Conservation (phyloP, 1,140 invertebrate species). For the Aradophagus sp. region DNA sequence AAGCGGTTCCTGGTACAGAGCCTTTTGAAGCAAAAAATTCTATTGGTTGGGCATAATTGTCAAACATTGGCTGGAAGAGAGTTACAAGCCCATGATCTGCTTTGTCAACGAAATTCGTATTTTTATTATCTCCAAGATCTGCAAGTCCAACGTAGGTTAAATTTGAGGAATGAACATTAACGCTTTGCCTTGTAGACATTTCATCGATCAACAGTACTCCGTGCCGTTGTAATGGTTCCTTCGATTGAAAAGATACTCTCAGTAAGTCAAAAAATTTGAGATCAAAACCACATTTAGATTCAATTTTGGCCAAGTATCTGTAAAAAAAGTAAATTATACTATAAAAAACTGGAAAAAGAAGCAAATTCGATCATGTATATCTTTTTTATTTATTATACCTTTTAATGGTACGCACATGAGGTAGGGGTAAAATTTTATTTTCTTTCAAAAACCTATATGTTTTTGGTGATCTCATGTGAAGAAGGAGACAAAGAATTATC, state of each 20-base stretch:
- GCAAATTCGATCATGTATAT: no score
- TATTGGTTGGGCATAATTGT: conserved; percentile 29
- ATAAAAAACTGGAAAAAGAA: no score
- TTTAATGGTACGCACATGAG: neutral
- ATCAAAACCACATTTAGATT: no score
- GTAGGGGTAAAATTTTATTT: neutral
- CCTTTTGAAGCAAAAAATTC: conserved; percentile 29
- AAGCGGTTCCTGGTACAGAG: conserved; percentile 12
- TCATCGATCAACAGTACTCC: no score
- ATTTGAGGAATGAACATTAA: neutral
- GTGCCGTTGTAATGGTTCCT: no score
- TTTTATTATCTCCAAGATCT: conserved; percentile 5
- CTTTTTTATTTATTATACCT: no score
- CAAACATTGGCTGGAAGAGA: conserved; percentile 14
- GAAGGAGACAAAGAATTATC: conserved; percentile 1
- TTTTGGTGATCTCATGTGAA: conserved; percentile 6
- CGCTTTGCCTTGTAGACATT: no score
- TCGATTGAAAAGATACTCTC: no score
- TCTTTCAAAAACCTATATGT: neutral
- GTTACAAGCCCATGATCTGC: conserved; percentile 24
- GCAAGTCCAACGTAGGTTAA: conserved; percentile 1
- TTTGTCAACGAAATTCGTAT: conserved; percentile 4
- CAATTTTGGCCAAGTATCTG: no score
- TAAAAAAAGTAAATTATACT: no score
- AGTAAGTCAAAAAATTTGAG: no score